Evolutionary conservation across 2,797 vertebrate genomes (phyloP).

Genomic region (Miichthys miiuy): DNA sequence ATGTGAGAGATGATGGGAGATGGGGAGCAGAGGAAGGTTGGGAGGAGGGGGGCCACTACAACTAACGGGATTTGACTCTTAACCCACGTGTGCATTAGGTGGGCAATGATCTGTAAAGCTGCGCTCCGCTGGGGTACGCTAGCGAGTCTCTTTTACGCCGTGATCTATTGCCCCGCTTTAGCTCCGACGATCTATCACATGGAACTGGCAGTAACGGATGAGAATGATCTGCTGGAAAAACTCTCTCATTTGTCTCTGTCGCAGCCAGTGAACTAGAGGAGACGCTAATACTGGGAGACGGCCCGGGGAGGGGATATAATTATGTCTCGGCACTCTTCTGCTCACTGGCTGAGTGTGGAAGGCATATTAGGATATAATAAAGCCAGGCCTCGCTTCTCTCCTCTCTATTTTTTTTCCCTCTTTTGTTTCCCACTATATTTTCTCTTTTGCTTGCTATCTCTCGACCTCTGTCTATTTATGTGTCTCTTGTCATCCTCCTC

Average conservation of each 20-base stretch:
- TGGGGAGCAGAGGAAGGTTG: neutral
- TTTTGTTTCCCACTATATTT: slow-evolving; percentile 40
- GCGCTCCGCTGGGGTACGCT: slow-evolving; percentile 82
- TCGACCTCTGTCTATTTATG: slow-evolving; percentile 45
- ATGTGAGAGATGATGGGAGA: slow-evolving; percentile 42
- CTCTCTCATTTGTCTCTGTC: slow-evolving; percentile 92
- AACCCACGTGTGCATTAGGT: slow-evolving; percentile 86
- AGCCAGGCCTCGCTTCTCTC: slow-evolving; percentile 71
- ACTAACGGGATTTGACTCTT: slow-evolving; percentile 85
- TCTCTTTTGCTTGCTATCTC: slow-evolving; percentile 48
- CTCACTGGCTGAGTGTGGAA: slow-evolving; percentile 82
- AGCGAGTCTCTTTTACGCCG: slow-evolving; percentile 85
- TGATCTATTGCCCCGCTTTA: slow-evolving; percentile 89
- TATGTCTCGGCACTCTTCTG: slow-evolving; percentile 87
- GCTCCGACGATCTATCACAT: slow-evolving; percentile 86
- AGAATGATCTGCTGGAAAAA: slow-evolving; percentile 89
- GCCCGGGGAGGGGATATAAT: slow-evolving; percentile 89
- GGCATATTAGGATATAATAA: slow-evolving; percentile 87
- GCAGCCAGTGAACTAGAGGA: slow-evolving; percentile 88
- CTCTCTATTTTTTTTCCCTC: slow-evolving; percentile 31
- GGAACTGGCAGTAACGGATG: slow-evolving; percentile 91
- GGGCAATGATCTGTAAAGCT: slow-evolving; percentile 87
- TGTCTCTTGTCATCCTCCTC: slow-evolving; percentile 55
- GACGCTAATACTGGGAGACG: slow-evolving; percentile 89
- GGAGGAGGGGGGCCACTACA: slow-evolving; percentile 31